phyloP scores from a whole-genome alignment of 2,113 vertebrate species.

The Ctenomys sociabilis region DNA sequence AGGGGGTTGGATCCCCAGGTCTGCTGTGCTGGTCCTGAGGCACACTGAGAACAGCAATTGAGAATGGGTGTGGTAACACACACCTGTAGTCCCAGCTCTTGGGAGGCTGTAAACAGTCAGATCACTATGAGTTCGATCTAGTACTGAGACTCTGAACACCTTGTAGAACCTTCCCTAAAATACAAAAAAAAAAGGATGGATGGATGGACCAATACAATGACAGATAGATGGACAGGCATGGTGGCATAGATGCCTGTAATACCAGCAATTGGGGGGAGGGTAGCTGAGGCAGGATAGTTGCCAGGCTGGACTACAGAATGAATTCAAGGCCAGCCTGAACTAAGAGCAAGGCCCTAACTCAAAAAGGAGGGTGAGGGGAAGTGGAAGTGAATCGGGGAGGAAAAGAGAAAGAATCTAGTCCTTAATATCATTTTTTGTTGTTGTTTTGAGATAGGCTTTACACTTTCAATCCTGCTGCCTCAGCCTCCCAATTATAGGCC shows the following conservation, averaged over 20 bases:
- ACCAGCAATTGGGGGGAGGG: not conserved
- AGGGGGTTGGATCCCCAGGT: too few species aligned
- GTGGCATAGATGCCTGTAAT: not conserved
- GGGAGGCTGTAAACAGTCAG: too few species aligned
- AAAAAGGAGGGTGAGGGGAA: not conserved
- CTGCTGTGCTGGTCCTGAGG: too few species aligned
- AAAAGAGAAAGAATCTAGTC: not conserved
- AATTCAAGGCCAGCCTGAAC: not conserved
- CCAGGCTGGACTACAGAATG: not conserved
- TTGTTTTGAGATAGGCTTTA: not conserved
- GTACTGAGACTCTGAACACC: too few species aligned
- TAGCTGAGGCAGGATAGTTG: not conserved
- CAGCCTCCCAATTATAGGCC: not conserved
- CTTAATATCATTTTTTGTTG: conserved; percentile 20
- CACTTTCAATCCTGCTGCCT: not conserved
- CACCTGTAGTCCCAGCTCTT: too few species aligned
- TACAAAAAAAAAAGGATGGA: not conserved
- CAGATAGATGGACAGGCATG: not conserved
- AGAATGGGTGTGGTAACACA: too few species aligned
- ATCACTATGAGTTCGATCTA: too few species aligned
- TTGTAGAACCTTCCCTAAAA: too few species aligned
- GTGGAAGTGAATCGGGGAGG: not conserved
- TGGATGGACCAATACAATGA: not conserved
- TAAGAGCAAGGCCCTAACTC: not conserved
- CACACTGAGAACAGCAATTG: too few species aligned